Conservation (phyloP, 1,140 invertebrate species). For the Paracyclopina nana region DNA sequence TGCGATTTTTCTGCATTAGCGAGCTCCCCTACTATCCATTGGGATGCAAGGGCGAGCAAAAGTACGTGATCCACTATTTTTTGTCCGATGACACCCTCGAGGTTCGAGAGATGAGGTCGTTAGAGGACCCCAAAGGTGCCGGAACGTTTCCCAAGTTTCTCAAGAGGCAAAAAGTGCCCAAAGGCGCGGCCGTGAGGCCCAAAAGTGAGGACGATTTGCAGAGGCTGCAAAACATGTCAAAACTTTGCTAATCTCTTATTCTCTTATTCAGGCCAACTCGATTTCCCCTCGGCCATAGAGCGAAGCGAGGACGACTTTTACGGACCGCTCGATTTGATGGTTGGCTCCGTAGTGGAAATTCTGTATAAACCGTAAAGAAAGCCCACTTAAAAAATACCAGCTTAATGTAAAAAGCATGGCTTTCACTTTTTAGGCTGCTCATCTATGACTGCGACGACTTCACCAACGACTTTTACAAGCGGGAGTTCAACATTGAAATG, state of each 20-base stretch:
- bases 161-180: constrained; percentile 51
- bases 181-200: too few species aligned
- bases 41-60: constrained; percentile 39
- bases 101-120: constrained; percentile 46
- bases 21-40: constrained; percentile 43
- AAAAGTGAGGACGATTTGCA: too few species aligned
- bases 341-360: too few species aligned
- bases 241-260: too few species aligned
- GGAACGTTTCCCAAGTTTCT: constrained; percentile 48
- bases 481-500: background rate
- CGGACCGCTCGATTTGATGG: too few species aligned
- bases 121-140: constrained; percentile 38
- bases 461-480: constrained; percentile 43
- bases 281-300: too few species aligned
- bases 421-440: constrained; percentile 2
- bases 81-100: constrained; percentile 72
- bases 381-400: too few species aligned
- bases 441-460: constrained; percentile 55
- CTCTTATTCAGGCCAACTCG: too few species aligned
- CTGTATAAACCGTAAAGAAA: too few species aligned
- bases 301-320: too few species aligned
- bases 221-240: too few species aligned
- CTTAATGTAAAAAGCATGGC: background rate
- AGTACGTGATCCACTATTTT: constrained; percentile 57
- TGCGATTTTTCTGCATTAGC: constrained; percentile 73